Conservation (phyloP, 1,140 invertebrate genomes). For the Paraescarpia echinospica region DNA sequence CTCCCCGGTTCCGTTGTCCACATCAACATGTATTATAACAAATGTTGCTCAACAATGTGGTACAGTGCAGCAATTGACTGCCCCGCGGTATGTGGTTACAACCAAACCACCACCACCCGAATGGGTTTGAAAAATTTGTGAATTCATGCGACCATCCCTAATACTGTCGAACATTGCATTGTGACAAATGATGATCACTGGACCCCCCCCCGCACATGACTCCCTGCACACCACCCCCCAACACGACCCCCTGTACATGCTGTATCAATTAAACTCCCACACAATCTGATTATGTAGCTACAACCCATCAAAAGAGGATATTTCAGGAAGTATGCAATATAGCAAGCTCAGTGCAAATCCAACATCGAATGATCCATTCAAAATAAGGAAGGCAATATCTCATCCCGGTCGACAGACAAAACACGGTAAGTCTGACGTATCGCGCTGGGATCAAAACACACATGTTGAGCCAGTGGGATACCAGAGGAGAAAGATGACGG, state of each 20-base stretch:
- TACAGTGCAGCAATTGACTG: no score
- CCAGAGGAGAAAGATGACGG: neutral
- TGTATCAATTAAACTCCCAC: neutral
- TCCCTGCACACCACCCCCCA: no score
- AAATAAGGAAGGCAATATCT: neutral
- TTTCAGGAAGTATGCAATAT: neutral
- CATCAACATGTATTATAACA: no score
- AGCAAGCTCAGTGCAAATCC: neutral
- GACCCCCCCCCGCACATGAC: no score
- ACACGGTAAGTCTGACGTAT: neutral
- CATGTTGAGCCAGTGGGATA: neutral
- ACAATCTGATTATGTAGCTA: neutral
- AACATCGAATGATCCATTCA: neutral
- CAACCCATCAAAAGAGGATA: neutral
- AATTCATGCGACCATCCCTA: neutral
- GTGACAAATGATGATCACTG: neutral
- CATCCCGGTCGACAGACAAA: neutral
- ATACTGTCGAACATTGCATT: neutral
- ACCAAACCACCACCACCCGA: no score
- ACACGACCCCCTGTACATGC: neutral
- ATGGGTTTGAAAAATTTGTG: neutral
- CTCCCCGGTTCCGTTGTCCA: no score
- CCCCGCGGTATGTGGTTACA: no score
- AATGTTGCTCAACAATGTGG: no score
- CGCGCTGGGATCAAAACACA: neutral